These are phyloP conservation scores for Notamacropus eugenii DNA, from an alignment of 2,797 vertebrate genomes.

Conservation along the genomic window DNA sequence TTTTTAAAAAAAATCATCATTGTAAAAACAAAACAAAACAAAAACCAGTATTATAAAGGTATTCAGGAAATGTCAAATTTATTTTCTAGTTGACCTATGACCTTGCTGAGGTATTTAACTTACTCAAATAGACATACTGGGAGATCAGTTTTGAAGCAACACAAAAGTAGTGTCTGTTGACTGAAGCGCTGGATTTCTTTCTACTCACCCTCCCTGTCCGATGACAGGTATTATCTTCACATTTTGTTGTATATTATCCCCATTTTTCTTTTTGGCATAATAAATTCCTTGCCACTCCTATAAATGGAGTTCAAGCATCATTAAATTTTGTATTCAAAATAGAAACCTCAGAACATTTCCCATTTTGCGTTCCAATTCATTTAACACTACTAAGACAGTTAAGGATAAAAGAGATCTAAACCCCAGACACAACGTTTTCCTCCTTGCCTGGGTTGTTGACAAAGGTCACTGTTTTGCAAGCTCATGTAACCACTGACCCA, in stretches of 20 bases:
- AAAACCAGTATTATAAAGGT: not conserved
- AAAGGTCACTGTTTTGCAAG: not conserved
- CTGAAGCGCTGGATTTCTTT: not conserved
- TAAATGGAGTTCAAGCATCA: conserved; percentile 64
- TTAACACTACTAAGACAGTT: not conserved
- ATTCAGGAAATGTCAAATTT: not conserved
- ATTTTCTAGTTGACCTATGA: not conserved
- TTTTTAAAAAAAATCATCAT: not conserved
- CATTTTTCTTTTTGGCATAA: conserved; percentile 96
- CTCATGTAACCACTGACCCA: not conserved
- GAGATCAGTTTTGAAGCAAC: not conserved
- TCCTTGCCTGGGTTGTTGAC: not conserved
- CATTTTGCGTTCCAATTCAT: not conserved
- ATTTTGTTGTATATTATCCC: conserved; percentile 97
- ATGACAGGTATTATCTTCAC: conserved; percentile 98
- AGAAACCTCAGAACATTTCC: not conserved
- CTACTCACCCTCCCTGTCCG: conserved; percentile 97
- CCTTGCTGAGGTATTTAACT: not conserved
- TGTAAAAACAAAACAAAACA: not conserved
- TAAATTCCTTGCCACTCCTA: conserved; percentile 99
- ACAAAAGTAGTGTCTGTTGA: not conserved
- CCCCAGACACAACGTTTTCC: not conserved
- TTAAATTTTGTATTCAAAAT: not conserved
- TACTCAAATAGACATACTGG: not conserved
- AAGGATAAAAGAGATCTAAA: not conserved